Evolutionary conservation across 2,888 invertebrate species (phyloP), one percentile per base, ranked within the genome.

Genomic region (Cephus rjabovi): DNA sequence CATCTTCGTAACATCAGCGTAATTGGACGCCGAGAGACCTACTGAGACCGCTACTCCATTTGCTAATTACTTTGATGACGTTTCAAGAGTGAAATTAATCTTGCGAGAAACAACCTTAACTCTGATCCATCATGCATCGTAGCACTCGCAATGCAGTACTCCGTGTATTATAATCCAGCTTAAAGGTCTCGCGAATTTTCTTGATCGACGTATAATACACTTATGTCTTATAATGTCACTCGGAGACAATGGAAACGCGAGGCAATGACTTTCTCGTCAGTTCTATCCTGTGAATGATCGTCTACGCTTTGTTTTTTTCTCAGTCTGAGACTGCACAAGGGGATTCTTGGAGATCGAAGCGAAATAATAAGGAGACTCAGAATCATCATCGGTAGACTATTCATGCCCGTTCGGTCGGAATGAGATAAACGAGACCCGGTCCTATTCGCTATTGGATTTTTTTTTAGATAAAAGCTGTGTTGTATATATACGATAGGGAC

Each of bases 41-140:
- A 76, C 56, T 71, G 71, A 81, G 80, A 77, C 79, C 81, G 79
- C 83, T 79, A 79, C 80, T 83, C 82, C 84, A 83, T 85, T 86
- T 84, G 80, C 83, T 86, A 86, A 87, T 85, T 87, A 86, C 80
- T 82, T 79, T 83, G 84, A 86, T 83, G 86, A 85, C 82, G 81
- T 83, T 85, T 81, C 78, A 81, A 85, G 83, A 78, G 77, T 79
- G 79, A 82, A 82, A 84, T 85, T 83, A 82, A 84, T 82, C 84
- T 79, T 79, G 81, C 81, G 80, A 82, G 78, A 80, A 83, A 83
- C 79, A 79, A 68, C 78, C 68, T 33, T 23, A 31, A 73, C 69
- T 73, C 73, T 74, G 68, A 74, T 31, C 9, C 56, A 2, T 56
- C 56, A 15, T 56, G 15, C 23, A 56, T 56, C 56, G 56, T 56